Base-by-base conservation (phyloP, 2,113 vertebrate species). In the Tenebrosternarchus preto region DNA sequence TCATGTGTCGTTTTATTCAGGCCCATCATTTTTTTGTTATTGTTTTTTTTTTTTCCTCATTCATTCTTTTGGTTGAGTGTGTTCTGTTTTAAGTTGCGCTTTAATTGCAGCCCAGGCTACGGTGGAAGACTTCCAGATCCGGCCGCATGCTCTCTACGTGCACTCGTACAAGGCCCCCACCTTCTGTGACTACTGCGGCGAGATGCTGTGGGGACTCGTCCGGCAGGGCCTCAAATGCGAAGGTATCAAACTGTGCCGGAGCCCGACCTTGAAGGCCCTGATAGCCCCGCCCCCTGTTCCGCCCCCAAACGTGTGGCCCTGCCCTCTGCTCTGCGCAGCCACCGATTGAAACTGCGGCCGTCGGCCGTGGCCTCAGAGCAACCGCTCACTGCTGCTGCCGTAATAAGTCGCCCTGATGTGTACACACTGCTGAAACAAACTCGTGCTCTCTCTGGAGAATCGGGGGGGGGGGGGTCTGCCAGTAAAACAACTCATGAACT, bases 81-180 rank as follows among this genome's bases (percentile, higher is more conserved):
- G 67, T 88, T 85, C 76, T 64, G 27, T 84, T 53, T 81, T 81
- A 71, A 80, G 68, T 88, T 86, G 1, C 83, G 57, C 89, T 86
- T 89, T 89, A 86, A 87, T 87, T 84, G 83, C 89, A 99, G 97
- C 96, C 90, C 94, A 97, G 85, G 97, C 97, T 86, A 97, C 97
- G 77, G 96, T 98, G 81, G 96, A 98, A 92, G 98, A 98, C 85
- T 99, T 99, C 93, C 97, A 99, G 93, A 99, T 99, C 85, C 96
- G 97, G 84, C 98, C 98, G 82, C 98, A 99, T 88, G 93, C 96
- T 77, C 96, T 99, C 43, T 96, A 97, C 53, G 98, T 99, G 81
- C 98, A 99, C 92, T 99, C 98, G 85, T 99, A 99, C 91, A 99
- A 99, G 88, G 96, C 98, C 78, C 98, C 98, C 86, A 97, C 98